Conservation (phyloP, 2,113 vertebrate genomes). For the Phycodurus eques region DNA sequence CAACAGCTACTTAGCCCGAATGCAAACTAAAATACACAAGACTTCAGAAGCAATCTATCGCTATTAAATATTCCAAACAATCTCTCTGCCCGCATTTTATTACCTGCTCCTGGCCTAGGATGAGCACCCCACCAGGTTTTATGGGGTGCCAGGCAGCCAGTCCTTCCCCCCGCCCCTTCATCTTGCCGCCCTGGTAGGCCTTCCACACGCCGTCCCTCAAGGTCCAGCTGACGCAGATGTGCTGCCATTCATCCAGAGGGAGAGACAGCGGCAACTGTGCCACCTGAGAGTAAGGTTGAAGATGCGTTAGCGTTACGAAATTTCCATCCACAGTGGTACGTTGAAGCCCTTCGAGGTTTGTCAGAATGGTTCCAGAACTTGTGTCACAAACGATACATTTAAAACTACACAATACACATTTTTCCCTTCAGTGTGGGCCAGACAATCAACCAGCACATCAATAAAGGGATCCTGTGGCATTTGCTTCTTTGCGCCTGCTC, state of each 20-base stretch:
- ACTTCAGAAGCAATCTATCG: background rate
- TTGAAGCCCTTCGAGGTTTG: too few species aligned
- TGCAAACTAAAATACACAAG: background rate
- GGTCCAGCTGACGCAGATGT: slow-evolving; percentile 92
- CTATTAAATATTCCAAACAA: background rate
- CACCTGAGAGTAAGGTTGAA: slow-evolving; percentile 73
- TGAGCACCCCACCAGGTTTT: slow-evolving; percentile 88
- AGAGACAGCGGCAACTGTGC: slow-evolving; percentile 87
- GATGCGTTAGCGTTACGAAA: background rate
- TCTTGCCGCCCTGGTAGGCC: slow-evolving; percentile 83
- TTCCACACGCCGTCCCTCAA: slow-evolving; percentile 92
- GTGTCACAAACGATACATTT: too few species aligned
- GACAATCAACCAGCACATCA: too few species aligned
- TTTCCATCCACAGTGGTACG: background rate
- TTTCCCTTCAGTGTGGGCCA: too few species aligned
- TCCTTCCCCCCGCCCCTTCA: slow-evolving; percentile 84
- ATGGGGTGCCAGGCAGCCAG: slow-evolving; percentile 94
- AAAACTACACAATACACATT: too few species aligned
- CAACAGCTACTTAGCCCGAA: slow-evolving; percentile 12
- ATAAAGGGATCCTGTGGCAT: too few species aligned
- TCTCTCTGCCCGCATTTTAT: background rate
- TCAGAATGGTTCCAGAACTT: too few species aligned
- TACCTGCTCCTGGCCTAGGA: slow-evolving; percentile 97
- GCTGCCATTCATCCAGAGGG: slow-evolving; percentile 87
- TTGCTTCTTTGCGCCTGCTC: too few species aligned